Evolutionary conservation across 2,113 vertebrate genomes (phyloP).

Genomic region (Rhadina sibilatrix): DNA sequence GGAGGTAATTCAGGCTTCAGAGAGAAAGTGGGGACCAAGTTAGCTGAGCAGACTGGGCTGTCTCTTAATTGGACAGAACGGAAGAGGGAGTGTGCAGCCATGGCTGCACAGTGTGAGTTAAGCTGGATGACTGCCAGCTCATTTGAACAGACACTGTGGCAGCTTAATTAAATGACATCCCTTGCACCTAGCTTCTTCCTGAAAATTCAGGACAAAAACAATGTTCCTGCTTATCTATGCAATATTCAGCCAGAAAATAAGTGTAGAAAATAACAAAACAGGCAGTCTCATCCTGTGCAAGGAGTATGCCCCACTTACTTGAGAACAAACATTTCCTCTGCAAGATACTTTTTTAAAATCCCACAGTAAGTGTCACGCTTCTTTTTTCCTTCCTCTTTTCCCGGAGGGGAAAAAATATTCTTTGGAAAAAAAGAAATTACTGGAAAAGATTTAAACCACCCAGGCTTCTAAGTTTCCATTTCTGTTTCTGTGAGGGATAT

Average conservation of each 20-base stretch:
- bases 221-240: neutral
- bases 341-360: neutral
- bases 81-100: neutral
- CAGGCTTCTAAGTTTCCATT: conserved; percentile 22
- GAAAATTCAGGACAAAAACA: neutral
- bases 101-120: neutral
- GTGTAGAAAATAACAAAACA: neutral
- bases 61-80: neutral
- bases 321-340: conserved; percentile 32
- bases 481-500: conserved; percentile 1
- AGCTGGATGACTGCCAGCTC: neutral
- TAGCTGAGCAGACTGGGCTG: neutral
- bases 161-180: neutral
- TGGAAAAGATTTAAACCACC: conserved; percentile 40
- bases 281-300: neutral
- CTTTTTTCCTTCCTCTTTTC: conserved; percentile 36
- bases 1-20: neutral
- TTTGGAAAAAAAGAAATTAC: neutral
- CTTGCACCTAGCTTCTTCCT: neutral
- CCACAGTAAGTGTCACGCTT: neutral
- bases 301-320: neutral
- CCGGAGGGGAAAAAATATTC: neutral
- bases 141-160: neutral
- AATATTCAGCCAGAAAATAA: neutral
- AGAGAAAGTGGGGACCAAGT: neutral